Evolutionary conservation across 1,140 invertebrate species (phyloP), one percentile per base, ranked within the genome.

Genomic region (Lepeophtheirus salmonis): DNA sequence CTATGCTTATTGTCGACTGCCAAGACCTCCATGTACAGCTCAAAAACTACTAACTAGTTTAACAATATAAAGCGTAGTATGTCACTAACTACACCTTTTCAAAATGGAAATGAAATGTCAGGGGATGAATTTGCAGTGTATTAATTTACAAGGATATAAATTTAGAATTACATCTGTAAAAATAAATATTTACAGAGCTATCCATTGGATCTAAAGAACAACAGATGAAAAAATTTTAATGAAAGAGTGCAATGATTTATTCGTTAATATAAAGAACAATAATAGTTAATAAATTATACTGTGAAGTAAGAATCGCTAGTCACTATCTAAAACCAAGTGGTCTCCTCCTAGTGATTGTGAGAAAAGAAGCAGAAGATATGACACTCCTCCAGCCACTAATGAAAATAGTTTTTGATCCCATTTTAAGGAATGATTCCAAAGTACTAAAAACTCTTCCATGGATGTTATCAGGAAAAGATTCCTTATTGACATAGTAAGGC

Each of bases 241-340:
- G 22, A 20, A 17, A n/a, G 2, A 22, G n/a, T 2, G 52, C 18
- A 4, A 54, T 54, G 52, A 14, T 25, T 2, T 14, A 14, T 4
- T n/a, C 16, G 2, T 18, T 57, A 2, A 17, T 57, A 4, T 14
- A 4, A 10, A 24, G 25, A 13, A 57, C 55, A 17, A 26, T 57
- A 1, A 26, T 21, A 13, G n/a, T 57, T 4, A 57, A 57, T 25
- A 12, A 57, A n/a, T 57, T 57, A 14, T 17, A 57, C 14, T 57
- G 25, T 21, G 55, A n/a, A 2, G 10, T 57, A 2, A 1, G 55
- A 4, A 17, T 57, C n/a, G 55, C 55, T 17, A 30, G 17, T 4
- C 21, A 57, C n/a, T 57, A 57, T 16, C 16, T 57, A 23, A 57
- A 57, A 57, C 55, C 55, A 14, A n/a, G 16, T 2, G 55, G 55